phyloP scores from a whole-genome alignment of 2,113 vertebrate genomes.

The Melanostigma gelatinosum region DNA sequence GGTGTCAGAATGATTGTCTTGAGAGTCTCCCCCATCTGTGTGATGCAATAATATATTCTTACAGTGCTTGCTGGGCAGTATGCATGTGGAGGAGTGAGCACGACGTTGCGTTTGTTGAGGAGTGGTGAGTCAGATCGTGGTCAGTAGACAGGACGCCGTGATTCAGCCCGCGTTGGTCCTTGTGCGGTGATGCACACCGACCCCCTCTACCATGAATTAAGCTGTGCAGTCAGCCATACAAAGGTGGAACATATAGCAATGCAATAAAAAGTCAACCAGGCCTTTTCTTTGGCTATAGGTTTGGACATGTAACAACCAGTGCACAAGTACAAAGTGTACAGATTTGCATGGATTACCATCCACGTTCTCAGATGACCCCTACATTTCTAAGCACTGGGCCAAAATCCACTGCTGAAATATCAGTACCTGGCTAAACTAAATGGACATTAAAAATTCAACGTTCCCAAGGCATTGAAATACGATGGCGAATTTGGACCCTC shows the following conservation, averaged over 20 bases:
- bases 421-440: neutral
- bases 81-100: conserved; percentile 59
- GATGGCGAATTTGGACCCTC: neutral
- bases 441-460: neutral
- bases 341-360: neutral
- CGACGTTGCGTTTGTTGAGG: conserved; percentile 36
- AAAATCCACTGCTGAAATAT: neutral
- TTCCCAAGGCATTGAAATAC: neutral
- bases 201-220: conserved; percentile 52
- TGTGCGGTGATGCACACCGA: conserved; percentile 52
- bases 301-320: conserved; percentile 11
- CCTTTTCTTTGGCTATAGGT: neutral
- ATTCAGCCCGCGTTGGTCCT: conserved; percentile 55
- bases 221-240: conserved; percentile 55
- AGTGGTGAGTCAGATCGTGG: conserved; percentile 61
- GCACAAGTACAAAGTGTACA: neutral
- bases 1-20: conserved; percentile 31
- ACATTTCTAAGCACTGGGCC: neutral
- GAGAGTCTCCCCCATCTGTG: conserved; percentile 13
- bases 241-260: conserved; percentile 60
- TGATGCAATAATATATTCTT: conserved; percentile 39
- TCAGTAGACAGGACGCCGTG: conserved; percentile 54
- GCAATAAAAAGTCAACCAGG: conserved; percentile 29
- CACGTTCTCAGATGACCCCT: neutral
- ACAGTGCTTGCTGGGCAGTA: neutral